phyloP scores from a whole-genome alignment of 1,140 invertebrate genomes.

The Atta cephalotes region DNA sequence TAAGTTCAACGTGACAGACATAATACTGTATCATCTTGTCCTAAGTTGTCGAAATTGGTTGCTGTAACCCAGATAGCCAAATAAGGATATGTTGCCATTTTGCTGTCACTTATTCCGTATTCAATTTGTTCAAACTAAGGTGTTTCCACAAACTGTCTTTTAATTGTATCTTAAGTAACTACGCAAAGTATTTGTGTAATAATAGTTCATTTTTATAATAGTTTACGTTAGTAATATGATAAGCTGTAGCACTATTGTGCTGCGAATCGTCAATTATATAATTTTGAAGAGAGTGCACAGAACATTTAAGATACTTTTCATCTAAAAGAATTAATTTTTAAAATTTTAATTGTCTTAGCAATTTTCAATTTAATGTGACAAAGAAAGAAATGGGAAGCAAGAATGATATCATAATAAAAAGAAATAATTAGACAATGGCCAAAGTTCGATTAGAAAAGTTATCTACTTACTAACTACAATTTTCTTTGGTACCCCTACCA shows the following conservation, averaged over 20 bases:
- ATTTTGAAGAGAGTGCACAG: conserved; percentile 64
- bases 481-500: conserved; percentile 74
- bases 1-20: too few relatives aligned
- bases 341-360: background rate
- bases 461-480: background rate
- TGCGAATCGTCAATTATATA: conserved; percentile 55
- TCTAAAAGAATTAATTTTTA: conserved; percentile 36
- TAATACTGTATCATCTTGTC: too few relatives aligned
- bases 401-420: too few relatives aligned
- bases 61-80: too few relatives aligned
- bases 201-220: conserved; percentile 69
- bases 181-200: too few relatives aligned
- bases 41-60: too few relatives aligned
- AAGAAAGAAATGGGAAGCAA: background rate
- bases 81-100: too few relatives aligned
- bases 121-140: too few relatives aligned
- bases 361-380: background rate
- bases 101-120: too few relatives aligned
- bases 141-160: too few relatives aligned
- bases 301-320: conserved; percentile 23
- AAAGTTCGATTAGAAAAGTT: background rate
- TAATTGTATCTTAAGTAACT: too few relatives aligned
- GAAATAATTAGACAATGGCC: too few relatives aligned
- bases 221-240: conserved; percentile 69
- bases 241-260: background rate